Evolutionary conservation across 2,888 invertebrate species (phyloP).

Genomic region (Cantharis nigra): DNA sequence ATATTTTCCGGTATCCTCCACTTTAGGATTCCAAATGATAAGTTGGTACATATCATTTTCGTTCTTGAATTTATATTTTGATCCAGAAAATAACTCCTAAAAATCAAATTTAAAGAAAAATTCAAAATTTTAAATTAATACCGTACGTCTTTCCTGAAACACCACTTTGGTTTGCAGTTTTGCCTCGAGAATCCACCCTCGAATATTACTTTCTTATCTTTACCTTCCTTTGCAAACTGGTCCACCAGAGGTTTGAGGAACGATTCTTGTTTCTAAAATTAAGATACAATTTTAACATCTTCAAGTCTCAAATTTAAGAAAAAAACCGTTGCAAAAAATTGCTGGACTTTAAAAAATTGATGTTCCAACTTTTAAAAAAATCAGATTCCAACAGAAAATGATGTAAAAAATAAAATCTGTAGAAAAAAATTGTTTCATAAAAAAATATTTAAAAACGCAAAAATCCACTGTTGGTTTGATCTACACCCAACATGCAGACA

Average conservation of each 20-base stretch:
- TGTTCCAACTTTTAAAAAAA: constrained; percentile 44
- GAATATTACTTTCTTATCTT: constrained; percentile 93
- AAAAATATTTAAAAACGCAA: constrained; percentile 34
- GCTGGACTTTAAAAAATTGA: constrained; percentile 25
- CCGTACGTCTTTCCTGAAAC: constrained; percentile 88
- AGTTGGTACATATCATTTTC: constrained; percentile 91
- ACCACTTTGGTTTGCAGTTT: constrained; percentile 93
- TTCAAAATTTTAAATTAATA: background rate
- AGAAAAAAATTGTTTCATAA: constrained; percentile 40
- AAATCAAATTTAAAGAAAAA: constrained; percentile 24
- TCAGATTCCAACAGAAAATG: constrained; percentile 45
- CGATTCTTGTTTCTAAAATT: constrained; percentile 84
- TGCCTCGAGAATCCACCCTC: constrained; percentile 95
- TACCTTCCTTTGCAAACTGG: constrained; percentile 92
- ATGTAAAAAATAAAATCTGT: constrained; percentile 33
- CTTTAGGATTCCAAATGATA: constrained; percentile 87
- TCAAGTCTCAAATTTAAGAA: background rate
- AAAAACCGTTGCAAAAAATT: constrained; percentile 30
- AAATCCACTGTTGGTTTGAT: constrained; percentile 15
- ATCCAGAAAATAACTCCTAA: constrained; percentile 94
- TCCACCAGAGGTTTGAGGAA: constrained; percentile 95
- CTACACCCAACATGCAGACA: constrained; percentile 21
- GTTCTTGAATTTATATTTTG: constrained; percentile 94
- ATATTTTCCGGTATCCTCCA: constrained; percentile 97
- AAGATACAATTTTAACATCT: constrained; percentile 26